Evolutionary conservation across 2,888 invertebrate genomes (phyloP).

Genomic region (Chironomus riparius): DNA sequence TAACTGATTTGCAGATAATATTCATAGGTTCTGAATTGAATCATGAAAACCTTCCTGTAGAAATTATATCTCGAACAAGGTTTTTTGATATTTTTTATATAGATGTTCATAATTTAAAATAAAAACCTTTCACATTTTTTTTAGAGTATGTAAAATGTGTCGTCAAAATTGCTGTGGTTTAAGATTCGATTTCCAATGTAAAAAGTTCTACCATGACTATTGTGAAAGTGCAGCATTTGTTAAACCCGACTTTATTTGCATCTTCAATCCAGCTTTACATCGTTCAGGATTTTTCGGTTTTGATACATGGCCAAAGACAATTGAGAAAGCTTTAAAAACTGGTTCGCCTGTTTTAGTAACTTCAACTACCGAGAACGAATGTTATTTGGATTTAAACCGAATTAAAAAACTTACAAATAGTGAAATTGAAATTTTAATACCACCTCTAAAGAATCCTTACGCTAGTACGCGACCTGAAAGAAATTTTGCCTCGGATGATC

Average conservation of each 20-base stretch:
- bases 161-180: slow-evolving; percentile 45
- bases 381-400: slow-evolving; percentile 52
- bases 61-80: slow-evolving; percentile 50
- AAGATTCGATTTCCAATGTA: slow-evolving; percentile 48
- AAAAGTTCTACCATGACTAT: slow-evolving; percentile 48
- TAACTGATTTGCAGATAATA: slow-evolving; percentile 49
- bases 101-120: neutral
- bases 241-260: slow-evolving; percentile 55
- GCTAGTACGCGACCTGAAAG: slow-evolving; percentile 61
- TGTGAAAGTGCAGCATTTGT: slow-evolving; percentile 43
- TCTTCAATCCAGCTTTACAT: slow-evolving; percentile 63
- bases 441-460: slow-evolving; percentile 54
- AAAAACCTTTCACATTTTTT: slow-evolving; percentile 30
- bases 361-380: slow-evolving; percentile 57
- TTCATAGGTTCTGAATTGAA: slow-evolving; percentile 59
- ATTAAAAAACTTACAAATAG: slow-evolving; percentile 47
- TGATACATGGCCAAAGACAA: slow-evolving; percentile 60
- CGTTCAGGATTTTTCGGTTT: slow-evolving; percentile 54
- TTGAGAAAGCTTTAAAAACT: slow-evolving; percentile 48
- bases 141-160: slow-evolving; percentile 48
- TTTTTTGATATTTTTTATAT: slow-evolving; percentile 31
- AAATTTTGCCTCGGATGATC: slow-evolving; percentile 65
- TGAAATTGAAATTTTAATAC: slow-evolving; percentile 45
- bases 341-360: slow-evolving; percentile 55
- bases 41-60: slow-evolving; percentile 48